These are phyloP conservation scores for Sturnus vulgaris DNA, from an alignment of 2,113 vertebrate genomes.

Conservation along the genomic window DNA sequence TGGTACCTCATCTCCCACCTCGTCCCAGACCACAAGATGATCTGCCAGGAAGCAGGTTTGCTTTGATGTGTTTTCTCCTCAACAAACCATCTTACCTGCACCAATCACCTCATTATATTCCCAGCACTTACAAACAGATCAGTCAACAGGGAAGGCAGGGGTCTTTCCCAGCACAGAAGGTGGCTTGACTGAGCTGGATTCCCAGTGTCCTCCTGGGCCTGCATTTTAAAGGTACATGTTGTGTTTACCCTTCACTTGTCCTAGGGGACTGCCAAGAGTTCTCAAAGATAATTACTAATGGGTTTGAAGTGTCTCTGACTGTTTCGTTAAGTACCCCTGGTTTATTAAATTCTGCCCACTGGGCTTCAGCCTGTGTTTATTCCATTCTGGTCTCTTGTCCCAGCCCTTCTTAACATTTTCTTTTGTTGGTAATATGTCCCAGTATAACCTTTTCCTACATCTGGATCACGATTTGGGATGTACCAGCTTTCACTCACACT, in stretches of 20 bases:
- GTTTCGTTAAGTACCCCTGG: background rate
- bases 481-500: background rate
- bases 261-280: background rate
- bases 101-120: background rate
- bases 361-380: background rate
- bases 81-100: background rate
- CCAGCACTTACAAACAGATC: background rate
- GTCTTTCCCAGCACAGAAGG: background rate
- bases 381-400: background rate
- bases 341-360: background rate
- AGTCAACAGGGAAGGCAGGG: background rate
- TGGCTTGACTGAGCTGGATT: background rate
- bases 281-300: slow-evolving; percentile 7
- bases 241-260: background rate
- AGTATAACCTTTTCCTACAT: background rate
- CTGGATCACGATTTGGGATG: fast-evolving
- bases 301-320: background rate
- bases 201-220: fast-evolving
- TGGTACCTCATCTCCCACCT: background rate
- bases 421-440: background rate
- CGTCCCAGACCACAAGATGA: background rate
- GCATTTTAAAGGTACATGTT: background rate
- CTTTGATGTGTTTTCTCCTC: background rate
- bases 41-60: background rate
- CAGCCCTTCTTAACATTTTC: background rate